Conservation (phyloP, 2,888 invertebrate genomes). For the Yponomeuta sedellus region DNA sequence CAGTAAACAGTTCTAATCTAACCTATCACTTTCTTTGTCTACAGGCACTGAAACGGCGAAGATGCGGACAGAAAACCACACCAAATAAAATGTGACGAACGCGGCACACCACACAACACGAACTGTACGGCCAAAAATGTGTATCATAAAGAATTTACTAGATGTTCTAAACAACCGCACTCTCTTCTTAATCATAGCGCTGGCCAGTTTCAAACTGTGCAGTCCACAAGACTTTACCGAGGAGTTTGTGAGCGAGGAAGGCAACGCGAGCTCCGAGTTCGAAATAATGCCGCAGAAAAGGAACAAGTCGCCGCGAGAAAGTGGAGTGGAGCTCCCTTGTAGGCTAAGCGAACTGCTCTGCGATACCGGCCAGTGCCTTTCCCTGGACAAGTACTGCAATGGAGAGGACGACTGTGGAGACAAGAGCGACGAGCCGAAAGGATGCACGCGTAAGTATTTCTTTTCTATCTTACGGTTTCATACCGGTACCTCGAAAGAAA, state of each 20-base stretch:
- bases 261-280: constrained; percentile 43
- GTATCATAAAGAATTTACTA: constrained; percentile 50
- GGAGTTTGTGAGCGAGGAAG: constrained; percentile 60
- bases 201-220: constrained; percentile 62
- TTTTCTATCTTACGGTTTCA: not conserved
- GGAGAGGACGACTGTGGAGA: constrained; percentile 86
- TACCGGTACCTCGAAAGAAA: not conserved
- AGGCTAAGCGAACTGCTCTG: constrained; percentile 78
- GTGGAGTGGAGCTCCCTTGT: constrained; percentile 51
- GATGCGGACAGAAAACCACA: constrained; percentile 5
- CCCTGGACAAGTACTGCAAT: constrained; percentile 85
- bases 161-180: constrained; percentile 57
- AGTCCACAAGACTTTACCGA: constrained; percentile 66
- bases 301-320: constrained; percentile 47
- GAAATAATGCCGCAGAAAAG: constrained; percentile 46
- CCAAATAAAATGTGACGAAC: constrained; percentile 15
- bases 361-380: constrained; percentile 82
- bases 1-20: too few relatives aligned
- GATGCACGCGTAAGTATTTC: constrained; percentile 85
- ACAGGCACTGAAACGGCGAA: constrained; percentile 13
- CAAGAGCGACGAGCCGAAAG: constrained; percentile 84
- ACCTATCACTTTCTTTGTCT: not conserved
- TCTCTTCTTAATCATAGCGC: constrained; percentile 60
- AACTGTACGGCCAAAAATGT: constrained; percentile 46
- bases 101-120: not conserved